Evolutionary conservation across 30 jellyfish, hydroid and myxozoan species (phyloP).

Genomic region (Aurelia coerulea): DNA sequence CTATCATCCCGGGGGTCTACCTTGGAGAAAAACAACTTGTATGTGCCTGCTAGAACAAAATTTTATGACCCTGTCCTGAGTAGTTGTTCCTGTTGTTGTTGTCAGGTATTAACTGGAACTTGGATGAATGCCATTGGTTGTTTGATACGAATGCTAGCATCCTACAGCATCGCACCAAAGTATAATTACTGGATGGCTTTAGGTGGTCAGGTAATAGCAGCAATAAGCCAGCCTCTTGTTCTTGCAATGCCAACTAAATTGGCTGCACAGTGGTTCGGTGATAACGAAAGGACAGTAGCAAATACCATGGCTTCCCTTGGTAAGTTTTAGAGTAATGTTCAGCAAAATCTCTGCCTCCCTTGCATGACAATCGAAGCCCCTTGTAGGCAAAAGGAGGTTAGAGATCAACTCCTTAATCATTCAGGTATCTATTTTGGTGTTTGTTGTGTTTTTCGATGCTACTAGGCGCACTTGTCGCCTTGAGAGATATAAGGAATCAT

Average conservation of each 20-base stretch:
- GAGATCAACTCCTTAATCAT: background rate
- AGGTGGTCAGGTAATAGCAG: conserved; percentile 87
- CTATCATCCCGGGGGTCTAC: too few relatives aligned
- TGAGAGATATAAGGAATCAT: too few relatives aligned
- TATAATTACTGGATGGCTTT: conserved; percentile 70
- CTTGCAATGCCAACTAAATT: conserved; percentile 95
- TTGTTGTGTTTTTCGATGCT: too few relatives aligned
- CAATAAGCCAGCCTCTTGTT: conserved; percentile 84
- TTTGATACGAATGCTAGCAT: conserved; percentile 69
- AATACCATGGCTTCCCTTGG: conserved; percentile 92
- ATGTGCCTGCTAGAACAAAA: too few relatives aligned
- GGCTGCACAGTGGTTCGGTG: conserved; percentile 99
- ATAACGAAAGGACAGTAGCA: conserved; percentile 93
- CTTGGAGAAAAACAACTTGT: too few relatives aligned
- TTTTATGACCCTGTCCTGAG: too few relatives aligned
- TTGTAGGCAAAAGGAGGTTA: background rate
- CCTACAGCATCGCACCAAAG: conserved; percentile 8
- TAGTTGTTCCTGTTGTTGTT: too few relatives aligned
- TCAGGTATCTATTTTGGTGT: background rate
- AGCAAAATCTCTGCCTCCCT: background rate
- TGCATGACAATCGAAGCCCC: background rate
- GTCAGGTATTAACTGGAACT: conserved; percentile 81
- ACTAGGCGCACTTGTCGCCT: background rate
- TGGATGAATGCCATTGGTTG: conserved; percentile 88
- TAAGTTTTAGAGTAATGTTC: conserved; percentile 14